Conservation (phyloP, 1,140 invertebrate species). For the Pseudobourletiella spinata region DNA sequence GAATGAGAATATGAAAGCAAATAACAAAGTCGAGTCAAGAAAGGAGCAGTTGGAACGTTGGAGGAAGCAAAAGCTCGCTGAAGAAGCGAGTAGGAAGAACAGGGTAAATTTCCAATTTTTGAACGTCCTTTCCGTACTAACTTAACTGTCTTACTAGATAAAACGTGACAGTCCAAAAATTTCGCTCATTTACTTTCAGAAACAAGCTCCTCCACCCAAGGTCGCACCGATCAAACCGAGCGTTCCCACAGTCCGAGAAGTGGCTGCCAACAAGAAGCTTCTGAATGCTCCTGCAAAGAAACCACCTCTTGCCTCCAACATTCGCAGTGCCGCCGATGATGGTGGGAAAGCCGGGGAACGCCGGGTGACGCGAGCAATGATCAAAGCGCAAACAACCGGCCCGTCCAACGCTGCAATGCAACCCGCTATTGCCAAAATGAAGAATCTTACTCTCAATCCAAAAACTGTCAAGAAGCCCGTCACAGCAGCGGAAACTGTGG, state of each 20-base stretch:
- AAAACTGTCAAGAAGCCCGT: background rate
- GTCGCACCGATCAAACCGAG: background rate
- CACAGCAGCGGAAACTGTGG: background rate
- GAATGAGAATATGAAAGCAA: background rate
- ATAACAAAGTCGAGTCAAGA: background rate
- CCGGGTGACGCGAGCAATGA: slow-evolving; percentile 20
- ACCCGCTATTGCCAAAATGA: slow-evolving; percentile 10
- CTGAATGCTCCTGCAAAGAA: too few species aligned
- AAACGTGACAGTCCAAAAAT: background rate
- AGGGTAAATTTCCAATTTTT: background rate
- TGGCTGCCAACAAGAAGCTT: too few species aligned
- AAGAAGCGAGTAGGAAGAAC: background rate
- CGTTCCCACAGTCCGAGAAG: background rate
- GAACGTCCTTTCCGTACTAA: background rate
- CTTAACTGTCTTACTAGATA: background rate
- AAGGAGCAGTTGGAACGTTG: slow-evolving; percentile 21
- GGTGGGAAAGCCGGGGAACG: background rate
- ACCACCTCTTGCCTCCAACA: too few species aligned
- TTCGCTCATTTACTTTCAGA: background rate
- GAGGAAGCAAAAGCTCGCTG: slow-evolving; percentile 23
- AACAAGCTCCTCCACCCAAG: background rate
- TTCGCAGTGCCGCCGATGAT: too few species aligned
- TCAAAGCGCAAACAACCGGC: slow-evolving; percentile 1
- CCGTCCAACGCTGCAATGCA: background rate
- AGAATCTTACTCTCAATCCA: background rate